Evolutionary conservation across 2,888 invertebrate genomes (phyloP).

Genomic region (Sepiola atlantica): DNA sequence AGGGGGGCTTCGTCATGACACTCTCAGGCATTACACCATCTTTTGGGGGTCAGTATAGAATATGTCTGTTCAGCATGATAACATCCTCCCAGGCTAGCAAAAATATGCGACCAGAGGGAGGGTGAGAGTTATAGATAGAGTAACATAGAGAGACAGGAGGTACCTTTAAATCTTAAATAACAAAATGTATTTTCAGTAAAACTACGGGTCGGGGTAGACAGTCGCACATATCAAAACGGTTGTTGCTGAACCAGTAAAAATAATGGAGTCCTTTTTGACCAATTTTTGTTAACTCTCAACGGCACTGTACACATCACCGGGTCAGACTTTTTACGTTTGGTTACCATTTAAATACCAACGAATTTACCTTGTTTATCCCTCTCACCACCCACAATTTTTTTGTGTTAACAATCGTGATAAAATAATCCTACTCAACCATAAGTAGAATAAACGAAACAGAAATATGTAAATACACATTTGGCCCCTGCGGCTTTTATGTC

Average conservation of each 20-base stretch:
- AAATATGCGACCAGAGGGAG: background rate
- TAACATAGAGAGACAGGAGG: too few relatives aligned
- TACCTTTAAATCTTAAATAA: background rate
- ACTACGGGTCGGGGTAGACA: background rate
- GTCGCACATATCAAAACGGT: background rate
- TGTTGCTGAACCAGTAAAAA: background rate
- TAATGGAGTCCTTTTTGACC: background rate
- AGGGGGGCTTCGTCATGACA: too few relatives aligned
- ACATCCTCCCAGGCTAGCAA: background rate
- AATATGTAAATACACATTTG: background rate
- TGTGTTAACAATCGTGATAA: background rate
- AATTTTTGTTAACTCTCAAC: background rate
- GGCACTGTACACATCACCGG: background rate
- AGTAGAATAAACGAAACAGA: background rate
- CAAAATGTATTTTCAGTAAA: background rate
- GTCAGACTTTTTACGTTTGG: background rate
- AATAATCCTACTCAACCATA: background rate
- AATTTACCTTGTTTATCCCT: background rate
- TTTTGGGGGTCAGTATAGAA: background rate
- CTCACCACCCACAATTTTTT: background rate
- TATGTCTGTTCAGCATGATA: background rate
- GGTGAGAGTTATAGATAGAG: too few relatives aligned
- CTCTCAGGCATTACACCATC: too few relatives aligned
- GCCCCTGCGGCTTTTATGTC: too few relatives aligned
- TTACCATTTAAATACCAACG: background rate